Percentiles rank a stretch among this genome's conserved stretches.
These are phyloP conservation scores for Argyrosomus regius DNA, from an alignment of 2,797 vertebrate genomes.

Conservation along the genomic window DNA sequence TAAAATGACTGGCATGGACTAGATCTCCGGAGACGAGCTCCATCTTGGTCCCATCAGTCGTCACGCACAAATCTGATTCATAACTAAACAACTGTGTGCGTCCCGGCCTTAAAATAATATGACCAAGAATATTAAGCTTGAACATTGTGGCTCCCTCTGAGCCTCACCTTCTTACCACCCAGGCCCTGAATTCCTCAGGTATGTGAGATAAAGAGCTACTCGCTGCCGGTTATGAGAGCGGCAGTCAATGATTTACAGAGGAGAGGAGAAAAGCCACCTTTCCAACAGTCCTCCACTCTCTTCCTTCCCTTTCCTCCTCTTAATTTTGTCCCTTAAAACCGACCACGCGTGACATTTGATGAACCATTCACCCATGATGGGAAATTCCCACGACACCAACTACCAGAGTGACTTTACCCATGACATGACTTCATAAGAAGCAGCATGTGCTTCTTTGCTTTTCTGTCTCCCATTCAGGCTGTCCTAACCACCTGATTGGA, in stretches of 20 bases:
- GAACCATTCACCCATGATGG: background rate
- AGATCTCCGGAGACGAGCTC: too few species aligned
- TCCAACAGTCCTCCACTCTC: background rate
- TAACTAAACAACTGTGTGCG: background rate
- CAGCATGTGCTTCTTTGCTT: background rate
- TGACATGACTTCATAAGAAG: too few species aligned
- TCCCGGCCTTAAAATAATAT: background rate
- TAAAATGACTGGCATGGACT: too few species aligned
- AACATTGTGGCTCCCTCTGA: background rate
- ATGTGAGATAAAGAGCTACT: conserved; percentile 64
- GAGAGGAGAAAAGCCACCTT: background rate
- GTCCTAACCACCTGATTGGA: background rate
- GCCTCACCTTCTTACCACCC: conserved; percentile 61
- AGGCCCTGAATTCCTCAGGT: conserved; percentile 74
- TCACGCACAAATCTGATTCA: background rate
- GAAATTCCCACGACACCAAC: background rate
- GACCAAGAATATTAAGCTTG: background rate
- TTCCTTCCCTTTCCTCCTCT: background rate
- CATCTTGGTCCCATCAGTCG: too few species aligned
- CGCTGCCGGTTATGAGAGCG: conserved; percentile 44
- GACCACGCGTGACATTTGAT: background rate
- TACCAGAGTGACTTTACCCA: background rate
- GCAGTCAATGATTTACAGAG: conserved; percentile 70
- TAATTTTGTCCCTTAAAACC: too few species aligned
- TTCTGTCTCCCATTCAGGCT: background rate